Percentiles rank a stretch among this genome's conserved stretches.
Evolutionary conservation across 2,797 vertebrate species (phyloP).

Genomic region (Pseudomugil tenellus): DNA sequence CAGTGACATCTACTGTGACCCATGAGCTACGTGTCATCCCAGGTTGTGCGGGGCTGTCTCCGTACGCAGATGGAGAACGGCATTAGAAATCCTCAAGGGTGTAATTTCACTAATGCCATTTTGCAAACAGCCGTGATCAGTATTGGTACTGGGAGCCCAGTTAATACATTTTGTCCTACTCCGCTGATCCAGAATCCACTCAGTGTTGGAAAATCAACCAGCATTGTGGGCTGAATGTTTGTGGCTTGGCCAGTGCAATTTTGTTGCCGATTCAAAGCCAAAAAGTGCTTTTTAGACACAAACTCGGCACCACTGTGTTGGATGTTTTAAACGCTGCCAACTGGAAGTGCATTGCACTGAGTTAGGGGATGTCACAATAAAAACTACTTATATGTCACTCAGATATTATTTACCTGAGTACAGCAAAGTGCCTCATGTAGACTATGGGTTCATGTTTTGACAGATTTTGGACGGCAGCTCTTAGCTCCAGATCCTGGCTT

Average conservation of each 20-base stretch:
- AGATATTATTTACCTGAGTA: slow-evolving; percentile 54
- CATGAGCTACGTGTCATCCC: slow-evolving; percentile 12
- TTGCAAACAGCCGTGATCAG: slow-evolving; percentile 57
- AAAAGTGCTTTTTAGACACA: slow-evolving; percentile 54
- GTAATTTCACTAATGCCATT: slow-evolving; percentile 70
- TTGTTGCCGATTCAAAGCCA: slow-evolving; percentile 48
- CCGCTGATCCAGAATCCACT: slow-evolving; percentile 62
- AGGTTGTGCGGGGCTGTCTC: slow-evolving; percentile 12
- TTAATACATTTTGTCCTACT: slow-evolving; percentile 71
- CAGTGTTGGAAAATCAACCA: slow-evolving; percentile 65
- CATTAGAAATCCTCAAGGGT: slow-evolving; percentile 66
- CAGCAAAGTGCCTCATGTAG: slow-evolving; percentile 35
- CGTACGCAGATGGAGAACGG: slow-evolving; percentile 60
- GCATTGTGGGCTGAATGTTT: slow-evolving; percentile 51
- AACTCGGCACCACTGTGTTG: slow-evolving; percentile 44
- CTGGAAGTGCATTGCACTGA: slow-evolving; percentile 39
- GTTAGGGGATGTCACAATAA: slow-evolving; percentile 59
- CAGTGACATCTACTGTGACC: slow-evolving; percentile 55
- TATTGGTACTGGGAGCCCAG: slow-evolving; percentile 54
- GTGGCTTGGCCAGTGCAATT: slow-evolving; percentile 49
- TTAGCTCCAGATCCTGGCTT: slow-evolving; percentile 34
- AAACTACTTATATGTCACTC: slow-evolving; percentile 44
- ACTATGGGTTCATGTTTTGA: slow-evolving; percentile 44
- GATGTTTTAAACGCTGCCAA: slow-evolving; percentile 57
- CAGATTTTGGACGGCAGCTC: slow-evolving; percentile 31